Evolutionary conservation across 2,113 vertebrate genomes (phyloP).

Genomic region (Scopus umbretta): DNA sequence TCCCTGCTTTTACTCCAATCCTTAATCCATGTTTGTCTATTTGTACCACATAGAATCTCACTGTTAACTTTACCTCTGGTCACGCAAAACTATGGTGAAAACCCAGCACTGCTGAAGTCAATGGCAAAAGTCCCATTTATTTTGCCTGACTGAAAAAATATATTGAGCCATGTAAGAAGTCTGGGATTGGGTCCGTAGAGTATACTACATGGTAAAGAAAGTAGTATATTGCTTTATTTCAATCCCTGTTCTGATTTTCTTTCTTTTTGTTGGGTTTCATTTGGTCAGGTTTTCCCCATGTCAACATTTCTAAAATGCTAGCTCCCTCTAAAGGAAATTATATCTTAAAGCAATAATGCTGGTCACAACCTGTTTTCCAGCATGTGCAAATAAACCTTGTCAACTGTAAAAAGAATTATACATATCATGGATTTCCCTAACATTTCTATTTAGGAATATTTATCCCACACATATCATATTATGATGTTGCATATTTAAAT

Average conservation of each 20-base stretch:
- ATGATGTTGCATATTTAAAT: neutral
- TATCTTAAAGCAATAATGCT: neutral
- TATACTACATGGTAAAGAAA: neutral
- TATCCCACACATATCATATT: neutral
- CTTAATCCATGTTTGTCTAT: neutral
- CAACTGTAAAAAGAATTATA: neutral
- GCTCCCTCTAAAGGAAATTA: conserved; percentile 58
- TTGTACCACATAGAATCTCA: neutral
- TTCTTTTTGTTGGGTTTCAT: neutral
- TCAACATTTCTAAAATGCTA: conserved; percentile 26
- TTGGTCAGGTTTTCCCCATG: neutral
- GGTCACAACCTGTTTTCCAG: neutral
- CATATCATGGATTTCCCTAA: neutral
- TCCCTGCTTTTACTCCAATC: neutral
- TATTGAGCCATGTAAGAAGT: rapidly evolving
- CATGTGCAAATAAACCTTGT: neutral
- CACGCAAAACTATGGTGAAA: neutral
- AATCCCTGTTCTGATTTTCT: neutral
- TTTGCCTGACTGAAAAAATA: neutral
- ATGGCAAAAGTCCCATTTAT: neutral
- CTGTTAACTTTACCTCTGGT: neutral
- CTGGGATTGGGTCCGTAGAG: neutral
- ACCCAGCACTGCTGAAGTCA: neutral
- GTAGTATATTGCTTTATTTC: neutral
- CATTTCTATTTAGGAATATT: neutral